phyloP scores from a whole-genome alignment of 2,888 invertebrate genomes.

The Ptychoptera contaminata region DNA sequence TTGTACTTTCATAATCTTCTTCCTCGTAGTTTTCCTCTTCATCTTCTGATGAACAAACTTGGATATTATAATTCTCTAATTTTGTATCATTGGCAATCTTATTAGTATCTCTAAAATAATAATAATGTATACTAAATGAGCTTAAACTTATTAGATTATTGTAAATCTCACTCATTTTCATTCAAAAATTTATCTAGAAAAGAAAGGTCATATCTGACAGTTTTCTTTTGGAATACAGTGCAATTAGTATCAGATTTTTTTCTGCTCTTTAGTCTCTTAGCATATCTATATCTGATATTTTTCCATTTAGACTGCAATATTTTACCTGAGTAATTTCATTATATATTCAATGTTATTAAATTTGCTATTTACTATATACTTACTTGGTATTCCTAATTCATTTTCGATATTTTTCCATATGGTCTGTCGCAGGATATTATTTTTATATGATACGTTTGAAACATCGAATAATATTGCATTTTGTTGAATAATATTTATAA shows the following conservation, averaged over 20 bases:
- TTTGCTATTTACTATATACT: not conserved
- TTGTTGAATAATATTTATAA: not conserved
- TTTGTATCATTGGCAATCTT: no score
- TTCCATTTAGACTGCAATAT: constrained; percentile 1
- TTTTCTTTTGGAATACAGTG: not conserved
- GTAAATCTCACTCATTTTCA: not conserved
- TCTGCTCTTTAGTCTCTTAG: not conserved
- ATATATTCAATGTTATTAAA: not conserved
- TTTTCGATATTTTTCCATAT: not conserved
- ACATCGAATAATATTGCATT: not conserved
- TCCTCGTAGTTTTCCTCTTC: not conserved
- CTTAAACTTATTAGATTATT: no score
- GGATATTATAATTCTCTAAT: no score
- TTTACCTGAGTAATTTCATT: not conserved
- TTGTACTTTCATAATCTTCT: no score
- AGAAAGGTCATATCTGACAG: not conserved
- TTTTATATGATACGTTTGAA: not conserved
- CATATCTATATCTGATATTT: not conserved
- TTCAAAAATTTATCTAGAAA: not conserved
- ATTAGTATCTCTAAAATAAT: no score
- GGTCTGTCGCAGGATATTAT: not conserved
- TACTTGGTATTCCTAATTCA: not conserved
- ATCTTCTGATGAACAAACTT: no score
- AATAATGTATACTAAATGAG: no score
- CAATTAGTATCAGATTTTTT: not conserved